Evolutionary conservation across 2,888 invertebrate genomes (phyloP), one percentile per base, ranked within the genome.

Genomic region (Frankliniella intonsa): DNA sequence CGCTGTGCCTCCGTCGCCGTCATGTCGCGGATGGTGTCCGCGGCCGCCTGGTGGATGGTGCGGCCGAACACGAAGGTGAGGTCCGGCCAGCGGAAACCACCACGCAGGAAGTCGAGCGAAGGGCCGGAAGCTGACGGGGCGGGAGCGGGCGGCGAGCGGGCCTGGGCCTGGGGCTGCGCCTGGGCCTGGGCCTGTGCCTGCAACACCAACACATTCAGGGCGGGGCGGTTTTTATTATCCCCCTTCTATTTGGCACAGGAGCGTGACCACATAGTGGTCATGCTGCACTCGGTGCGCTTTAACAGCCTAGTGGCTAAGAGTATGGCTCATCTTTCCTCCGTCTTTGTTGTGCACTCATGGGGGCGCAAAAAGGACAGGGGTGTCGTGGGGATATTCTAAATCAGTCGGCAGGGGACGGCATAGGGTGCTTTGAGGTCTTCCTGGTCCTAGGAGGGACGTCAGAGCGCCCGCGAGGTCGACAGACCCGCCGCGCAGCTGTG

Each of bases 1-100:
- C 25, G 11, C 69, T 25, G 11, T 5, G 22, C 22, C 22, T 76
- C 22, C 69, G 11, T 22, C 22, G 2, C 69, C 69, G 69, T 12
- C 69, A 76, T 22, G 11, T 11, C 69, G 25, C 69, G 69, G 69
- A 76, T 76, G 1, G 69, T 25, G 69, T 76, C 69, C 22, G 69
- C 69, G 22, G 69, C 69, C 22, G 69, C 69, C 25, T 76, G 69
- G 69, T 76, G 69, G 69, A 76, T 76, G 69, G 69, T 76, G 22
- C 69, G 69, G 22, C 69, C 69, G 69, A 76, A 76, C 69, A 76
- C 69, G 25, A 76, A 76, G 69, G 22, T 25, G 22, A 76, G 69
- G 25, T 76, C 69, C 11, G 69, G 69, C 69, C 69, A 76, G 8
- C 25, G 69, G 22, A 76, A 25, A 3, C 69, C 69, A 9, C 69